Evolutionary conservation across 2,113 vertebrate species (phyloP).

Genomic region (Halichoeres trimaculatus): DNA sequence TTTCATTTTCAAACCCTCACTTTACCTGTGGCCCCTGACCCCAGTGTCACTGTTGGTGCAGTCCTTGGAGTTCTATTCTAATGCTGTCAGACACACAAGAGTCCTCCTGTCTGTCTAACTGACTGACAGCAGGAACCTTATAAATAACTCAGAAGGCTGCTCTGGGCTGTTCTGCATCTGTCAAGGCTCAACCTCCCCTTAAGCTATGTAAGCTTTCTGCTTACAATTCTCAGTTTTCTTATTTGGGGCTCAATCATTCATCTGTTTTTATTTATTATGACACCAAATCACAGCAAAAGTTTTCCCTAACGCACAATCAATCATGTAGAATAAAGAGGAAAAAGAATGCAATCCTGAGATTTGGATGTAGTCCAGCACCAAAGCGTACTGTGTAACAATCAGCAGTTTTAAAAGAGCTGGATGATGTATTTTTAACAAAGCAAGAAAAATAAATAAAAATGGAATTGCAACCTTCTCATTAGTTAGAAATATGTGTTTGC

Average conservation of each 20-base stretch:
- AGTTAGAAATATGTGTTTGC: too few species aligned
- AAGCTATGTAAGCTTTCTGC: neutral
- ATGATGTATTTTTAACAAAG: too few species aligned
- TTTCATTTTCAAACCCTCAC: neutral
- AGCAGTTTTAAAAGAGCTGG: too few species aligned
- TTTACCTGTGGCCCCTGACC: constrained; percentile 2
- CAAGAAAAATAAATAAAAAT: too few species aligned
- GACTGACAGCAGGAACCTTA: constrained; percentile 27
- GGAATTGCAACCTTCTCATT: too few species aligned
- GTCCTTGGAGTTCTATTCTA: neutral
- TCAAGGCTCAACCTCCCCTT: constrained; percentile 24
- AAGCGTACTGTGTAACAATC: too few species aligned
- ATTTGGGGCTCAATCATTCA: neutral
- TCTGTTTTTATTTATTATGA: neutral
- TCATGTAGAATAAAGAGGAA: too few species aligned
- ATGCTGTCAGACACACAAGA: neutral
- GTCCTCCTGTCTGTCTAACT: constrained; percentile 1
- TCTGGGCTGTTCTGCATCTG: neutral
- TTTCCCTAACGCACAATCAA: neutral
- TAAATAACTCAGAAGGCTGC: constrained; percentile 23
- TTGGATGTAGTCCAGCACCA: too few species aligned
- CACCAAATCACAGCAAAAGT: too few species aligned
- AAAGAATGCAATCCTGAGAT: too few species aligned
- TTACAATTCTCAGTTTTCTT: constrained; percentile 12
- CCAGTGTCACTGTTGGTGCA: neutral